Evolutionary conservation across 1,140 invertebrate species (phyloP).

Genomic region (Cydia fagiglandana): DNA sequence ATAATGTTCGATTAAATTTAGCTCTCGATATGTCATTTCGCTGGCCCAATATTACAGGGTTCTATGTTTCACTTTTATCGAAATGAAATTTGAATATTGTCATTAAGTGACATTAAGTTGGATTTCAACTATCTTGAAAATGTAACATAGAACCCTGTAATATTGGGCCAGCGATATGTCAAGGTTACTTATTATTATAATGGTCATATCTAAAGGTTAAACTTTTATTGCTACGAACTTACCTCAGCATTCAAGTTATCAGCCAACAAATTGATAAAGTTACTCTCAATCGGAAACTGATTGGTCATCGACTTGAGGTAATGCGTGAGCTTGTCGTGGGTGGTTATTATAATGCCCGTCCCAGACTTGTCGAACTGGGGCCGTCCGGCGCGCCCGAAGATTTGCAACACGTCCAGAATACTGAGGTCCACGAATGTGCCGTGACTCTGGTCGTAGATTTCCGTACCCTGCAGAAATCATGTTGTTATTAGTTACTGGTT

Average conservation of each 20-base stretch:
- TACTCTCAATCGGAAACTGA: constrained; percentile 99
- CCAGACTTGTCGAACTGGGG: constrained; percentile 96
- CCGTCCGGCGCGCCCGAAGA: constrained; percentile 98
- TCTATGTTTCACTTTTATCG: too few relatives aligned
- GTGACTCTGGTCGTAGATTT: constrained; percentile 98
- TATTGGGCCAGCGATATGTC: too few relatives aligned
- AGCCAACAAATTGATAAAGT: constrained; percentile 93
- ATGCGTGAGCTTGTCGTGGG: constrained; percentile 94
- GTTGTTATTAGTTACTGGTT: too few relatives aligned
- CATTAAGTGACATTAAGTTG: too few relatives aligned
- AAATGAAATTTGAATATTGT: too few relatives aligned
- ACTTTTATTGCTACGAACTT: constrained; percentile 43
- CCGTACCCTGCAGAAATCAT: constrained; percentile 88
- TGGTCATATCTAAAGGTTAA: neutral
- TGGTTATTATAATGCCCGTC: constrained; percentile 97
- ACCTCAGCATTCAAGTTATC: constrained; percentile 99
- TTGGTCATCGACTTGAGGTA: constrained; percentile 97
- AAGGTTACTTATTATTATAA: neutral
- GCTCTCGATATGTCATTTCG: too few relatives aligned
- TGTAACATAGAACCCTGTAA: too few relatives aligned
- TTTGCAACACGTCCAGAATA: constrained; percentile 99
- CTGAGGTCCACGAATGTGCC: constrained; percentile 97
- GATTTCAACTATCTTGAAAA: too few relatives aligned
- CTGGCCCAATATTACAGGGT: too few relatives aligned
- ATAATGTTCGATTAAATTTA: too few relatives aligned